phyloP scores from a whole-genome alignment of 2,113 vertebrate species.

The Xyliphius kryptos region DNA sequence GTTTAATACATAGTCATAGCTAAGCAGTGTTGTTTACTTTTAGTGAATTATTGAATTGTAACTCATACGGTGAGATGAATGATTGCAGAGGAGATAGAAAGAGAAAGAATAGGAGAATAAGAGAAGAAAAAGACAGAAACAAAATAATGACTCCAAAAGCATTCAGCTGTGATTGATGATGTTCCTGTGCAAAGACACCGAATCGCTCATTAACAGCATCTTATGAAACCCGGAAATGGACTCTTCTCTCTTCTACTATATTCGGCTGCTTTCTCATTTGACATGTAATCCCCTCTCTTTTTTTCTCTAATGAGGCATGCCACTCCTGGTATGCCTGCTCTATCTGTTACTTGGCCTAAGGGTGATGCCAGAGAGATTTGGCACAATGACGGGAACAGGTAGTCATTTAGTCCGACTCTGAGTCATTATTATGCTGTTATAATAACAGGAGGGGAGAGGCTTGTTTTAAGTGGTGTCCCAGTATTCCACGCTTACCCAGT shows the following conservation, averaged over 20 bases:
- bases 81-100: slow-evolving; percentile 9
- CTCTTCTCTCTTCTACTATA: slow-evolving; percentile 11
- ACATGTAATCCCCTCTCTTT: slow-evolving; percentile 28
- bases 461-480: too few relatives aligned
- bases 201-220: slow-evolving; percentile 32
- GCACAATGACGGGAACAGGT: not conserved
- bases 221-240: too few relatives aligned
- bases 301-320: slow-evolving; percentile 14
- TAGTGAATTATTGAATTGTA: too few relatives aligned
- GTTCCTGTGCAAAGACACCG: slow-evolving; percentile 20
- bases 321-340: slow-evolving; percentile 9
- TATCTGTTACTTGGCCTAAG: slow-evolving; percentile 12
- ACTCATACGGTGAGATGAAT: too few relatives aligned
- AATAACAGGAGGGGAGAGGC: too few relatives aligned
- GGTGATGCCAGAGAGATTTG: slow-evolving; percentile 15
- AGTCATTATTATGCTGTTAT: too few relatives aligned
- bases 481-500: too few relatives aligned
- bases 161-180: slow-evolving; percentile 31
- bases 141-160: slow-evolving; percentile 25
- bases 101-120: slow-evolving; percentile 1
- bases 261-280: too few relatives aligned
- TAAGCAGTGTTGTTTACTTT: too few relatives aligned
- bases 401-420: not conserved
- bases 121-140: slow-evolving; percentile 9
- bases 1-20: too few relatives aligned